Base-by-base conservation (phyloP, 2,888 invertebrate genomes). In the Meiosimyza decipiens region DNA sequence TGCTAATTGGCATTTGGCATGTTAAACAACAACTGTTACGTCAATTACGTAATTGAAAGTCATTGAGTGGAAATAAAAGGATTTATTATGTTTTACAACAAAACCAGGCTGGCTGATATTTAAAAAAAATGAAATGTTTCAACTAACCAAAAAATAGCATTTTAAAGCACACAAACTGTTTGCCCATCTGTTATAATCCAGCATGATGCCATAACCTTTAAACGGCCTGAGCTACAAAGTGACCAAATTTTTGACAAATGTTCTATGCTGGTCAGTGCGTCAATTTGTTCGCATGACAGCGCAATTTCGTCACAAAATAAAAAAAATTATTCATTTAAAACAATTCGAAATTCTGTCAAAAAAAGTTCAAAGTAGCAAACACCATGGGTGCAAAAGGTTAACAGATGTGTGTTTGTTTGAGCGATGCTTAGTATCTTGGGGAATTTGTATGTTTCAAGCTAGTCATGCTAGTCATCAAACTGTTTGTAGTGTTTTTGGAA, bases 201-300 rank as follows among this genome's bases (percentile, higher is more conserved):
- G 40, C 6, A 2, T 40, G 40, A 40, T 40, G 6, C 40, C 40
- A 40, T 40, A 40, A 40, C 9, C 40, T 40, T 40, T 2, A 40
- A 6, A 40, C 6, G 1, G 40, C 6, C 15, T 16, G 9, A 33
- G 11, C 40, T 18, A 15, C 12, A 33, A n/a, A 13, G 22, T 51
- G 15, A 6, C 11, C 15, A 13, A 16, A n/a, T 16, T 55, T 22
- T 12, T 16, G 9, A 18, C 57, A 18, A 57, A 49, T 66, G n/a
- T 54, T 54, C 18, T 13, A n/a, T 67, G 65, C 60, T 73, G 76
- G 74, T 74, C 76, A 73, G 63, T 63, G 47, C 52, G n/a, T 28
- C 63, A 72, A 73, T 71, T 74, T 68, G 49, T 74, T 16, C 74
- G 66, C 73, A 73, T 76, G 76, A 76, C 64, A 73, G 73, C 63